Conservation (phyloP, 2,888 invertebrate species). For the Athalia circularis region DNA sequence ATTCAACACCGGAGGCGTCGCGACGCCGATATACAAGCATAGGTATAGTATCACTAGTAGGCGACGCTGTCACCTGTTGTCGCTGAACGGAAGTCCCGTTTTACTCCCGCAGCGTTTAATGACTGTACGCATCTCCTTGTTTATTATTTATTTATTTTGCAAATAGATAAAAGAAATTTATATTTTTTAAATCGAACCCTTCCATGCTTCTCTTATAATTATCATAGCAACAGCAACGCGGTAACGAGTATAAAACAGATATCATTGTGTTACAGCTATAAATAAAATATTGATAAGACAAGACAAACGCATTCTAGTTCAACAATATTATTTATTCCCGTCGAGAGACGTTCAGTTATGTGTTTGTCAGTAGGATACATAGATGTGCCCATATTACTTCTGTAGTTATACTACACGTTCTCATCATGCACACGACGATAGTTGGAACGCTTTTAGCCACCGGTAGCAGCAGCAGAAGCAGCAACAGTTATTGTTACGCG, state of each 20-base stretch:
- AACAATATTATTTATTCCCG: background rate
- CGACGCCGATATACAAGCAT: background rate
- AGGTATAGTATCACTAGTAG: background rate
- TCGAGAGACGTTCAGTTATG: no score
- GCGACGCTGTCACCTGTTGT: conserved; percentile 36
- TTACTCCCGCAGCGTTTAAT: background rate
- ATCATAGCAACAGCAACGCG: no score
- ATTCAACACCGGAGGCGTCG: conserved; percentile 14
- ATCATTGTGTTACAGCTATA: background rate
- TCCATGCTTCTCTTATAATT: background rate
- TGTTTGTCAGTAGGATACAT: no score
- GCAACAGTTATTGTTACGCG: no score
- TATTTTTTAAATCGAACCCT: background rate
- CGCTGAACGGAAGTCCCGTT: conserved; percentile 12
- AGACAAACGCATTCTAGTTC: background rate
- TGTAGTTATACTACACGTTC: no score
- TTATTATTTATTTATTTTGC: background rate
- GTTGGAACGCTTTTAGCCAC: no score
- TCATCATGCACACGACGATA: no score
- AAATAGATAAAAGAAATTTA: background rate
- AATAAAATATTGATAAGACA: background rate
- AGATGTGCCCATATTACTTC: no score
- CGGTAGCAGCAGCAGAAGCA: no score
- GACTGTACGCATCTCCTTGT: background rate
- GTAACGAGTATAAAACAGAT: background rate